Conservation (phyloP, 2,888 invertebrate genomes). For the Hoplodrina ambigua region DNA sequence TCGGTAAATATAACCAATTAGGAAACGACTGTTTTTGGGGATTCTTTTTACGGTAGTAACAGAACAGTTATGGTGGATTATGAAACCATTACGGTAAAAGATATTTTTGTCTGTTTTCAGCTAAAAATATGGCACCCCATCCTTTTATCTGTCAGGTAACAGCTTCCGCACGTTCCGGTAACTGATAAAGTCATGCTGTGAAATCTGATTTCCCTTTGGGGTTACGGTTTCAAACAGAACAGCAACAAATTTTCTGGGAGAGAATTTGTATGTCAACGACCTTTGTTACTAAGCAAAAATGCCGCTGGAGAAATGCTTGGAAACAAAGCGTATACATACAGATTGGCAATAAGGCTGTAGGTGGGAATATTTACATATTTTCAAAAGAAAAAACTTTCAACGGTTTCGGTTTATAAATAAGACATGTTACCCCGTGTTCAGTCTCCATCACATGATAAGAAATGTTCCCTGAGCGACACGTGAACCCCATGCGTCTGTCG, state of each 20-base stretch:
- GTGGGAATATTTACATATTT: neutral
- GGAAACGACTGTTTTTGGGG: constrained; percentile 42
- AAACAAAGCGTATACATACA: neutral
- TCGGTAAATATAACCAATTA: constrained; percentile 63
- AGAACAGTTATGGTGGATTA: constrained; percentile 42
- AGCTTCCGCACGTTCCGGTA: constrained; percentile 13
- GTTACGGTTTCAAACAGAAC: neutral
- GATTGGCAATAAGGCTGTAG: neutral
- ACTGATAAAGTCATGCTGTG: constrained; percentile 30
- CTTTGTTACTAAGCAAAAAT: constrained; percentile 2
- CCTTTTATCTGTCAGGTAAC: constrained; percentile 29
- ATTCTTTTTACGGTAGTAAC: constrained; percentile 43
- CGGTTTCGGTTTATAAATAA: neutral
- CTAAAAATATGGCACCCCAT: constrained; percentile 36
- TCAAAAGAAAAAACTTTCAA: neutral
- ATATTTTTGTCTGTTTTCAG: constrained; percentile 25
- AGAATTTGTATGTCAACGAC: constrained; percentile 21
- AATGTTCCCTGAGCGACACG: constrained; percentile 1
- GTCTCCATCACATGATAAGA: too few species aligned
- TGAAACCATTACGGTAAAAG: constrained; percentile 26
- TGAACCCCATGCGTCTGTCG: constrained; percentile 4
- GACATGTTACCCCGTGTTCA: neutral
- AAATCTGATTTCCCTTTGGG: constrained; percentile 45
- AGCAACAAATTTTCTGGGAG: constrained; percentile 1
- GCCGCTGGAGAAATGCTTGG: neutral